These are phyloP conservation scores for Drosophila malerkotliana DNA, from an alignment of 1,140 invertebrate species.

Conservation along the genomic window DNA sequence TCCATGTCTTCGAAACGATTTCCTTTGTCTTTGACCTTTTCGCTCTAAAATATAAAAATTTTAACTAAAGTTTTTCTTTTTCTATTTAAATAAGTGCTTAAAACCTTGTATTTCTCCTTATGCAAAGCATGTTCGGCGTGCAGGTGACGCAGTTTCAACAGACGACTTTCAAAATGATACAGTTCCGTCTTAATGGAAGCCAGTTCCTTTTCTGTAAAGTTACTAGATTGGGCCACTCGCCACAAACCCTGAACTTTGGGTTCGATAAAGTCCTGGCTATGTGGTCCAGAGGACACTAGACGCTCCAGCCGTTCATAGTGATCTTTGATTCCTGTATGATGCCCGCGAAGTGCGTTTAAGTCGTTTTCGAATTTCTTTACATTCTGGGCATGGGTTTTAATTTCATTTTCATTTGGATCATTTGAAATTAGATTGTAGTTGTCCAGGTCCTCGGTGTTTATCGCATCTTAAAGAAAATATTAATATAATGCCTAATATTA, in stretches of 20 bases:
- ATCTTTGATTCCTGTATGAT: conserved; percentile 91
- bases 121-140: conserved; percentile 90
- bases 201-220: conserved; percentile 92
- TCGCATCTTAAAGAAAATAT: conserved; percentile 83
- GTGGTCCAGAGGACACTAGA: conserved; percentile 88
- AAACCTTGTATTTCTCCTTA: conserved; percentile 86
- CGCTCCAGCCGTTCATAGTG: conserved; percentile 92
- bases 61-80: not conserved
- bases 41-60: conserved; percentile 83
- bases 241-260: conserved; percentile 95
- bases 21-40: conserved; percentile 86
- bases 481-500: not conserved
- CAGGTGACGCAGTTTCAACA: conserved; percentile 92
- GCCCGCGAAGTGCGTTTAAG: conserved; percentile 89
- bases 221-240: conserved; percentile 90
- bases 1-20: conserved; percentile 87
- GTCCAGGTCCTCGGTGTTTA: conserved; percentile 88
- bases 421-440: conserved; percentile 85
- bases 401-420: conserved; percentile 78
- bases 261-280: conserved; percentile 94
- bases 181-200: conserved; percentile 94
- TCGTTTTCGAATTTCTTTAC: conserved; percentile 86
- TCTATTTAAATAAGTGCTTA: not conserved
- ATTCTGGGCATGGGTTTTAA: conserved; percentile 73
- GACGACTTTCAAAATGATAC: conserved; percentile 93